Evolutionary conservation across 2,113 vertebrate genomes (phyloP).

Genomic region (Agapornis roseicollis): DNA sequence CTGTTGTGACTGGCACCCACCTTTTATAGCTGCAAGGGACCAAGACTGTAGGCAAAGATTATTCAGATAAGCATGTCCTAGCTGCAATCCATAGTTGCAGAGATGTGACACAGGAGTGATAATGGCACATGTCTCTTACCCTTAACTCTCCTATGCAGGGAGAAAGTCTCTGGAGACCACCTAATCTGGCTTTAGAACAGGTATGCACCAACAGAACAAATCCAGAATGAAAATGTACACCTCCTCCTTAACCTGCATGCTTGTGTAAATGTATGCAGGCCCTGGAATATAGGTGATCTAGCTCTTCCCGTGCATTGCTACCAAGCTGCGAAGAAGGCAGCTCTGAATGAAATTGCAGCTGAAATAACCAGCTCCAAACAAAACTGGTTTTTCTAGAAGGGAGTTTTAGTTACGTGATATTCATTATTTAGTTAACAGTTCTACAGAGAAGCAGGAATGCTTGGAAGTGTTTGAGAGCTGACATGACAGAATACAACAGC

Average conservation of each 20-base stretch:
- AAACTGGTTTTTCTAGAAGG: not conserved
- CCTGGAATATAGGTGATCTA: not conserved
- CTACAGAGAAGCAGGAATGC: not conserved
- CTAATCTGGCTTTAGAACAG: not conserved
- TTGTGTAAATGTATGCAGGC: not conserved
- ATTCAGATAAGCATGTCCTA: not conserved
- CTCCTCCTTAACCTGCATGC: not conserved
- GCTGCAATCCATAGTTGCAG: not conserved
- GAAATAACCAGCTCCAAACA: not conserved
- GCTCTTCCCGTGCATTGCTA: not conserved
- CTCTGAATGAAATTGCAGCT: not conserved
- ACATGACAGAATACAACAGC: conserved; percentile 48
- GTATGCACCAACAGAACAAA: not conserved
- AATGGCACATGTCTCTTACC: not conserved
- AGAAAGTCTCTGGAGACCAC: not conserved
- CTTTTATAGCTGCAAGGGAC: conserved; percentile 28
- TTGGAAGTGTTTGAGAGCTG: conserved; percentile 32
- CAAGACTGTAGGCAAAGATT: not conserved
- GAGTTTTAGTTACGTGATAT: not conserved
- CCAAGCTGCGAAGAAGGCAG: not conserved
- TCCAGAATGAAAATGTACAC: not conserved
- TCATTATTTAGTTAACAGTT: not conserved
- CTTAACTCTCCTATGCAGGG: not conserved
- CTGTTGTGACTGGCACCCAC: not conserved
- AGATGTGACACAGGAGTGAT: not conserved